A percentile compares a stretch with the other conserved stretches of the same genome.
These are phyloP conservation scores for Eupristina koningsbergeri DNA, from an alignment of 1,140 invertebrate genomes.

Conservation along the genomic window DNA sequence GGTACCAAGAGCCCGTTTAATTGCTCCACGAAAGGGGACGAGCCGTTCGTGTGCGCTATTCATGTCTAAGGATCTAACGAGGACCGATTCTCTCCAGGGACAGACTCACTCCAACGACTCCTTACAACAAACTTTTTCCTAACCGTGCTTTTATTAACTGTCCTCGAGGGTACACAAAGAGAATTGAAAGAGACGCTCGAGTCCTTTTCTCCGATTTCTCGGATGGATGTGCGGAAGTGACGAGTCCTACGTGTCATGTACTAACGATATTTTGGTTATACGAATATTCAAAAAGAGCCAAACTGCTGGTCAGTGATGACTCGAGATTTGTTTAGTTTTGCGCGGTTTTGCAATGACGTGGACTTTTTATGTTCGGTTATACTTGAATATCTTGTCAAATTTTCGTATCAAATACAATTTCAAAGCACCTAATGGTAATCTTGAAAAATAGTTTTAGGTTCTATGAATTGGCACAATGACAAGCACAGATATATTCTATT, in stretches of 20 bases:
- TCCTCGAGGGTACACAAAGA: neutral
- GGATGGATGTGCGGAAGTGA: neutral
- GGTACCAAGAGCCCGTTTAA: neutral
- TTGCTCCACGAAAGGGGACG: neutral
- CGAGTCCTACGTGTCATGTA: neutral
- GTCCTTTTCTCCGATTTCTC: neutral
- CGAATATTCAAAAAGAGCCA: neutral
- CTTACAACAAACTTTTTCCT: neutral
- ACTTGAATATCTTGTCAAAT: neutral
- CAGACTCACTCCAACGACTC: neutral
- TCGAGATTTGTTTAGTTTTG: no score
- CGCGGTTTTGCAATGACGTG: neutral
- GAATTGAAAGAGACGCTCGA: neutral
- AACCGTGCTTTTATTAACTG: neutral
- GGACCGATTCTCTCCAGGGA: neutral
- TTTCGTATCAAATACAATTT: neutral
- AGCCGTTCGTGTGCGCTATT: neutral
- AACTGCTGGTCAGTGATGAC: neutral
- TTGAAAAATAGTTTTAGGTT: neutral
- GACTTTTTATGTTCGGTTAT: neutral
- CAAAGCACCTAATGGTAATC: neutral
- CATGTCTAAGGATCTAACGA: neutral
- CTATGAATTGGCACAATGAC: no score
- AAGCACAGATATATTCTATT: no score
- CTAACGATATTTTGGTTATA: neutral